phyloP scores from a whole-genome alignment of 1,140 invertebrate species.

The Halyomorpha halys region DNA sequence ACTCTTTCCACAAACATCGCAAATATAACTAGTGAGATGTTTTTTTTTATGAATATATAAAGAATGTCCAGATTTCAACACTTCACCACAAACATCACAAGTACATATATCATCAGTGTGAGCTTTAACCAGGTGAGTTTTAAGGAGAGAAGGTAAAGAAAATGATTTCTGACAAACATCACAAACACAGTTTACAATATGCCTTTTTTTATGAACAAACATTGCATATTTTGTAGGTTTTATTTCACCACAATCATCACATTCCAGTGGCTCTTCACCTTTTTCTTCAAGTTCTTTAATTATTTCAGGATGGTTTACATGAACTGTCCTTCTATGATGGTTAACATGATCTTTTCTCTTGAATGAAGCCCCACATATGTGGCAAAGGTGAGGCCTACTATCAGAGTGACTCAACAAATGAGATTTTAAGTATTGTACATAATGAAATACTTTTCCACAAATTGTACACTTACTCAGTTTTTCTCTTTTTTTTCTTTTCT shows the following conservation, averaged over 20 bases:
- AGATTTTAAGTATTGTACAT: conserved; percentile 27
- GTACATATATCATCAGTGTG: conserved; percentile 52
- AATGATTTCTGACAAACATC: conserved; percentile 31
- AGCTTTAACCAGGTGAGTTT: conserved; percentile 35
- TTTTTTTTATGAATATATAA: conserved; percentile 30
- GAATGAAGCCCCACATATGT: conserved; percentile 39
- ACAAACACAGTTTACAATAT: conserved; percentile 30
- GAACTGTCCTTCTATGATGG: conserved; percentile 26
- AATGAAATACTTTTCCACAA: conserved; percentile 36
- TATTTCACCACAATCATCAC: conserved; percentile 37
- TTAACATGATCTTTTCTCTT: conserved; percentile 24
- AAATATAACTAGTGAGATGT: conserved; percentile 30
- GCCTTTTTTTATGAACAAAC: conserved; percentile 28
- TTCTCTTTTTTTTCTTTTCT: conserved; percentile 29
- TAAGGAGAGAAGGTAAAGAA: conserved; percentile 21
- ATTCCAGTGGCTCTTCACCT: conserved; percentile 32
- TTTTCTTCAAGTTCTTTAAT: conserved; percentile 27
- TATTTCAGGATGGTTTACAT: conserved; percentile 19
- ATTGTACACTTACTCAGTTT: conserved; percentile 32
- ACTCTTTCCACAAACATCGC: conserved; percentile 30
- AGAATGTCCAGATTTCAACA: conserved; percentile 34
- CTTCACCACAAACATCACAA: conserved; percentile 36
- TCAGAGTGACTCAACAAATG: conserved; percentile 40
- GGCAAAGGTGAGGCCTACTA: conserved; percentile 44
- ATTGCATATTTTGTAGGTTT: conserved; percentile 34